Conservation (phyloP, 2,797 vertebrate genomes). For the Notoglanidium macrostoma region DNA sequence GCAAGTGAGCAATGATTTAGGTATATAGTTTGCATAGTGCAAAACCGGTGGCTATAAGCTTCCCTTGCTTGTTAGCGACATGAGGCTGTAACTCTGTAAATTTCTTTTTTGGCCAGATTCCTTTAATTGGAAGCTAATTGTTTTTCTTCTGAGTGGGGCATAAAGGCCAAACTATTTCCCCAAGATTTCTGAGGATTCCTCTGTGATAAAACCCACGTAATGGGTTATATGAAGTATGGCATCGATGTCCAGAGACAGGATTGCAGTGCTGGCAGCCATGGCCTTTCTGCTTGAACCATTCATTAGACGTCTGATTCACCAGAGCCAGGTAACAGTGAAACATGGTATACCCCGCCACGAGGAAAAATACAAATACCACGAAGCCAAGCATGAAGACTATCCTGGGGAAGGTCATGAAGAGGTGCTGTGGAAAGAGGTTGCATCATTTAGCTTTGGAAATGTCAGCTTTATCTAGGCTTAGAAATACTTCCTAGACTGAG, state of each 20-base stretch:
- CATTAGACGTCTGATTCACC: conserved; percentile 91
- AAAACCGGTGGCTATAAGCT: neutral
- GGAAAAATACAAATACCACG: conserved; percentile 81
- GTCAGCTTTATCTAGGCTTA: neutral
- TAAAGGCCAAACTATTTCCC: conserved; percentile 74
- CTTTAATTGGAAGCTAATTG: conserved; percentile 59
- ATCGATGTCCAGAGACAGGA: conserved; percentile 57
- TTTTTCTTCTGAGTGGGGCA: conserved; percentile 69
- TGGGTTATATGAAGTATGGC: conserved; percentile 59
- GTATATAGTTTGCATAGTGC: neutral
- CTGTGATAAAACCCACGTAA: conserved; percentile 73
- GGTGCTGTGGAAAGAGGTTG: conserved; percentile 75
- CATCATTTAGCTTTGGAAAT: conserved; percentile 1
- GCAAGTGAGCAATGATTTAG: neutral
- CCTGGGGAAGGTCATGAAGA: conserved; percentile 92
- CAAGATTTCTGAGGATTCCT: conserved; percentile 72
- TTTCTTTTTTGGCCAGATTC: neutral
- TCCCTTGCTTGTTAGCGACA: neutral
- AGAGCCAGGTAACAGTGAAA: conserved; percentile 83
- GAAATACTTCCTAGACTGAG: neutral
- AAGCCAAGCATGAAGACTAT: conserved; percentile 94
- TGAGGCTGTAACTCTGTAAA: neutral
- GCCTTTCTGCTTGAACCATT: conserved; percentile 85
- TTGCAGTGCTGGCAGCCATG: conserved; percentile 71
- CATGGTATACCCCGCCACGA: conserved; percentile 83